A percentile compares a stretch with the other conserved stretches of the same genome.
Conservation (phyloP, 2,113 vertebrate genomes). For the Chamaea fasciata region DNA sequence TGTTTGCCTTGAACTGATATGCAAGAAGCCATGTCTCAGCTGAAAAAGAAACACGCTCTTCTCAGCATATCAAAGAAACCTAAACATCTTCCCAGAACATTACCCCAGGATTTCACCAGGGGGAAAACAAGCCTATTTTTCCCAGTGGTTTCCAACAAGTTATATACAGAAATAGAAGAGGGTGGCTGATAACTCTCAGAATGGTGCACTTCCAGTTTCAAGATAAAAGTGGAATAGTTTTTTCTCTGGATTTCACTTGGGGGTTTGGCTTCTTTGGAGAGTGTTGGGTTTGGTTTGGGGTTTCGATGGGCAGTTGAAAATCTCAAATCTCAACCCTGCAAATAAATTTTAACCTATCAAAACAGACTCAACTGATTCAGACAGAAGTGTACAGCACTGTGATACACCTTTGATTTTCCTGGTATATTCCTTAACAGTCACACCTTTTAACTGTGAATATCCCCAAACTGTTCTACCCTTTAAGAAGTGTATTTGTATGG, state of each 20-base stretch:
- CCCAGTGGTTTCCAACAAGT: neutral
- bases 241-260: neutral
- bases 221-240: neutral
- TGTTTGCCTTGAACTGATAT: conserved; percentile 1
- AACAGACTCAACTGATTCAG: neutral
- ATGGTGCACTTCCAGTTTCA: neutral
- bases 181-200: neutral
- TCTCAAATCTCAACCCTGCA: neutral
- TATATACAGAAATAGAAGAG: neutral
- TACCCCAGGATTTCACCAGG: neutral
- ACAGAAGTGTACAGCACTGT: neutral
- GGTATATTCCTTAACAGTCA: neutral
- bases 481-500: neutral
- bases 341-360: neutral
- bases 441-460: neutral
- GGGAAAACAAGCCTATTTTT: neutral
- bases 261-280: neutral
- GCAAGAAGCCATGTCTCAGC: neutral
- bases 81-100: neutral
- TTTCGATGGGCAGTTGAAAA: neutral
- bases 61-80: neutral
- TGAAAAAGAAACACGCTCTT: neutral
- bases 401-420: neutral
- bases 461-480: neutral
- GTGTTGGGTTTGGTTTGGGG: neutral